These are phyloP conservation scores for Remorina albescens DNA, from an alignment of 2,797 vertebrate species.

Conservation along the genomic window DNA sequence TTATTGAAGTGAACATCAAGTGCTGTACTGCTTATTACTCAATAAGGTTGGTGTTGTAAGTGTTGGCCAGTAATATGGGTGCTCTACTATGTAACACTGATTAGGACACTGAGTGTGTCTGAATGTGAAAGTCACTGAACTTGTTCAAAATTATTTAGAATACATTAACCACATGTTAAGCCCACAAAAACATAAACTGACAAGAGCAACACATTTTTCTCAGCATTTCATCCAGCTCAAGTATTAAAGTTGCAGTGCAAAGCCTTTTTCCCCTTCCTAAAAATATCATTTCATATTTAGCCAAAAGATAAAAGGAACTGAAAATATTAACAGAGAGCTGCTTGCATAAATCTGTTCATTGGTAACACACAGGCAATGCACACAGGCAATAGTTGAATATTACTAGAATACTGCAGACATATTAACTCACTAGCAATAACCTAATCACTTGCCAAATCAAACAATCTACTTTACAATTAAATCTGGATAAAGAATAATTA, in stretches of 20 bases:
- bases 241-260: background rate
- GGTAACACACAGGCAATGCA: background rate
- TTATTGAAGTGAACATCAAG: background rate
- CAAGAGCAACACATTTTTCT: background rate
- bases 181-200: background rate
- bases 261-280: background rate
- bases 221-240: background rate
- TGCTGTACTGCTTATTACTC: background rate
- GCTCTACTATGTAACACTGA: too few species aligned
- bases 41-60: background rate
- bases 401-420: background rate
- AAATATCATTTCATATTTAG: background rate
- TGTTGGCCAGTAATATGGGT: background rate
- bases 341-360: background rate
- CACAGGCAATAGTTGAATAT: background rate
- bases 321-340: background rate
- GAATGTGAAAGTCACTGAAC: too few species aligned
- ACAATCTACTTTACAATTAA: conserved; percentile 34
- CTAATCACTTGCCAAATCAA: conserved; percentile 9
- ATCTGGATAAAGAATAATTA: conserved; percentile 32
- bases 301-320: background rate
- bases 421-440: background rate
- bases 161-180: background rate
- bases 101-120: too few species aligned
- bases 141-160: too few species aligned